Percentiles rank a stretch among this genome's conserved stretches.
Conservation (phyloP, 2,888 invertebrate species). For the Yponomeuta malinellus region DNA sequence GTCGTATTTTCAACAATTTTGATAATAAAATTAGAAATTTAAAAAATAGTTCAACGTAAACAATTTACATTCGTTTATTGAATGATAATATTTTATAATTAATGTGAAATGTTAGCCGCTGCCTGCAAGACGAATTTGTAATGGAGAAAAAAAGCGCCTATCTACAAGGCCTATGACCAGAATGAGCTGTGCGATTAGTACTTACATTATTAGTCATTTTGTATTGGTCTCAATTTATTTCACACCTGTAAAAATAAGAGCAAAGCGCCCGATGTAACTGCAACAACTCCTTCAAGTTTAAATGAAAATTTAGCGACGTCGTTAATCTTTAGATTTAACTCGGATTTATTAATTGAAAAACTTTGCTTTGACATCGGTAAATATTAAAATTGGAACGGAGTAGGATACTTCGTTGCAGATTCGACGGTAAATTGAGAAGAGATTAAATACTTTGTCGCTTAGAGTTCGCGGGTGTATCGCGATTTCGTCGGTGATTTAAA, state of each 20-base stretch:
- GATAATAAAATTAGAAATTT: no score
- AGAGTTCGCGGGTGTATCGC: not conserved
- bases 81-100: no score
- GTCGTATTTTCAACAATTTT: no score
- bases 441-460: not conserved
- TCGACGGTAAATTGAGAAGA: not conserved
- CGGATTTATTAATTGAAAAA: conserved; percentile 15
- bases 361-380: conserved; percentile 10
- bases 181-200: no score
- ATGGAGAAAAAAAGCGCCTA: no score
- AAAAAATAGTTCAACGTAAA: no score
- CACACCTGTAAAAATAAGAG: not conserved
- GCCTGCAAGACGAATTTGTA: no score
- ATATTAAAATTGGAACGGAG: conserved; percentile 5
- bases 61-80: no score
- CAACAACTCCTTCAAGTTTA: conserved; percentile 1
- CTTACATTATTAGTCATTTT: no score
- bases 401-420: not conserved
- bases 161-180: no score
- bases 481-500: no score
- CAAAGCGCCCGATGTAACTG: not conserved
- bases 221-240: not conserved
- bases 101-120: no score
- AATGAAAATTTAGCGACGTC: conserved; percentile 14
- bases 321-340: conserved; percentile 10